phyloP scores from a whole-genome alignment of 2,113 vertebrate species.

The Zingel zingel region DNA sequence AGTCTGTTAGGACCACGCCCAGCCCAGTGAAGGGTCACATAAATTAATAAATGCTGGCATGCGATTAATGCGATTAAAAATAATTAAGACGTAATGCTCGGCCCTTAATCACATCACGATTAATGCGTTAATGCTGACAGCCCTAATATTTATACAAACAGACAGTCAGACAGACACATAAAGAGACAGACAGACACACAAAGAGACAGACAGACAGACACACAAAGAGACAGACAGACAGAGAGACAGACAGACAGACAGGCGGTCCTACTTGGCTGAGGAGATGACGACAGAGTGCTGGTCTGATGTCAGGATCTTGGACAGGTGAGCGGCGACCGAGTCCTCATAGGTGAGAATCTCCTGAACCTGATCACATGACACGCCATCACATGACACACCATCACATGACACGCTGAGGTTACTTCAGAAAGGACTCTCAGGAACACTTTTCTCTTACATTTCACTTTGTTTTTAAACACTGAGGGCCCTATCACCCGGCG shows the following conservation, averaged over 20 bases:
- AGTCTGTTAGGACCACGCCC: too few relatives aligned
- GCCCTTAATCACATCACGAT: too few relatives aligned
- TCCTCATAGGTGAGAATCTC: conserved; percentile 98
- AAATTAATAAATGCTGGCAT: too few relatives aligned
- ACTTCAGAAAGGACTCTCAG: too few relatives aligned
- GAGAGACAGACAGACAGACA: background rate
- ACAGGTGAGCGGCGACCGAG: conserved; percentile 95
- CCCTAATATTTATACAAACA: conserved; percentile 63
- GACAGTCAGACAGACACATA: background rate
- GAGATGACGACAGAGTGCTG: conserved; percentile 98
- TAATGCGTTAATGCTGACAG: too few relatives aligned
- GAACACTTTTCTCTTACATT: too few relatives aligned
- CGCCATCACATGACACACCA: background rate
- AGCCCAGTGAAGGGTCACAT: too few relatives aligned
- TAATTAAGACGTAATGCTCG: too few relatives aligned
- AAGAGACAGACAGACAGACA: conserved; percentile 5
- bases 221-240: conserved; percentile 8
- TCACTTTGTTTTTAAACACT: too few relatives aligned
- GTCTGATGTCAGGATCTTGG: conserved; percentile 97
- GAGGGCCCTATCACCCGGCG: too few relatives aligned
- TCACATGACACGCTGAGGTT: too few relatives aligned
- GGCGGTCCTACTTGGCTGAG: conserved; percentile 90
- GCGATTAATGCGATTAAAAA: too few relatives aligned
- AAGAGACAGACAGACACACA: conserved; percentile 17
- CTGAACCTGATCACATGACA: conserved; percentile 87